phyloP scores from a whole-genome alignment of 2,888 invertebrate genomes.

The Aphelenchoides bicaudatus region DNA sequence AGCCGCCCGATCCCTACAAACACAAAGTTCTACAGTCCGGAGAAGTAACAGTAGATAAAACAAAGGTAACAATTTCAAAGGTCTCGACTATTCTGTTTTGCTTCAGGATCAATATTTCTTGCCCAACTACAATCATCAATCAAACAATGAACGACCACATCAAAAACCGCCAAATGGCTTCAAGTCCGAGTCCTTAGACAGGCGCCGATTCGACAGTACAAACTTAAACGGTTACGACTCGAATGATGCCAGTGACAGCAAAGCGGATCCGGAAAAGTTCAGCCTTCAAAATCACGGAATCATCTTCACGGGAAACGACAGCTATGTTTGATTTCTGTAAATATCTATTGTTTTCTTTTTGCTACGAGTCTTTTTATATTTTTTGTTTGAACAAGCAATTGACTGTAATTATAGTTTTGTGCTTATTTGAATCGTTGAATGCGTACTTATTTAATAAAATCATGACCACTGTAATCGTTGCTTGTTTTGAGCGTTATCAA shows the following conservation, averaged over 20 bases:
- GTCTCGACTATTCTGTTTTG: not conserved
- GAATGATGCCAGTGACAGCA: conserved; percentile 1
- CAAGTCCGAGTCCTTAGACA: not conserved
- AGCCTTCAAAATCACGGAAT: conserved; percentile 24
- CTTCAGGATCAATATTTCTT: conserved; percentile 16
- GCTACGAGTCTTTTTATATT: too few species aligned
- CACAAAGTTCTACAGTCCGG: conserved; percentile 28
- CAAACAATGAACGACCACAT: not conserved
- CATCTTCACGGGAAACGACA: conserved; percentile 30
- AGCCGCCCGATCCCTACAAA: conserved; percentile 7
- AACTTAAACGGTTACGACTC: conserved; percentile 11
- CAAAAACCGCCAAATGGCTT: not conserved
- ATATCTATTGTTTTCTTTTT: too few species aligned
- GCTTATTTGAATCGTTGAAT: too few species aligned
- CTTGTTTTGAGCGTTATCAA: too few species aligned
- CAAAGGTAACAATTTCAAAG: conserved; percentile 26
- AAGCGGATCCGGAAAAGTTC: conserved; percentile 24
- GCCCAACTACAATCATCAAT: not conserved
- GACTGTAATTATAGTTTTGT: too few species aligned
- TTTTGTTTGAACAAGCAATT: too few species aligned
- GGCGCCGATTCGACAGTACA: conserved; percentile 1
- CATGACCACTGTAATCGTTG: too few species aligned
- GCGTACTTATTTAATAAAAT: too few species aligned
- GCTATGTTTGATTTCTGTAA: conserved; percentile 31
- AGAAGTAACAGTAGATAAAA: conserved; percentile 38